phyloP scores from a whole-genome alignment of 2,797 vertebrate genomes.

The Chaetophractus vellerosus region DNA sequence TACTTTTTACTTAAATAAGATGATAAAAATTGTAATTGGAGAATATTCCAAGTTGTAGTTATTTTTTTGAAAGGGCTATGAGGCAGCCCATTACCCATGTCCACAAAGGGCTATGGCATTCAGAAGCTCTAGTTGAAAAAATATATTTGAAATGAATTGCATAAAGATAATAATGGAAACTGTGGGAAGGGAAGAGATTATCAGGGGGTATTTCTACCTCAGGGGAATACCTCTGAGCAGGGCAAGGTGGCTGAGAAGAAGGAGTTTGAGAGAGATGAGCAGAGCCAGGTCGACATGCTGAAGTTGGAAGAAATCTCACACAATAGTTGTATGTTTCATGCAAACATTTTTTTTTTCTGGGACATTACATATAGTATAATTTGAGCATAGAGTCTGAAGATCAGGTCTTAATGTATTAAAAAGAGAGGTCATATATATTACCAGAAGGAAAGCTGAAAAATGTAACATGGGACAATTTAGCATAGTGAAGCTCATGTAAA shows the following conservation, averaged over 20 bases:
- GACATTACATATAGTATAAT: not conserved
- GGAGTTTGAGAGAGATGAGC: not conserved
- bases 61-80: not conserved
- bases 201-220: not conserved
- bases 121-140: not conserved
- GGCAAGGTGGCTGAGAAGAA: not conserved
- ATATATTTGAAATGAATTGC: not conserved
- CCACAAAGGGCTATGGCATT: not conserved
- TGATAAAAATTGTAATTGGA: slow-evolving; percentile 1
- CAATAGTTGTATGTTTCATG: not conserved
- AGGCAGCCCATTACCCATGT: not conserved
- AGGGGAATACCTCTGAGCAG: not conserved
- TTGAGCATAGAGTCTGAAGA: not conserved
- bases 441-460: no score
- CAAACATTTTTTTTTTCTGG: not conserved
- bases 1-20: not conserved
- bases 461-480: no score
- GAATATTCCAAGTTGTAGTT: not conserved
- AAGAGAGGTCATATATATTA: not conserved
- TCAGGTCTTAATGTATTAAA: not conserved
- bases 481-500: no score
- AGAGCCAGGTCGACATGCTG: not conserved
- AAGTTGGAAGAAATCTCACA: not conserved
- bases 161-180: not conserved
- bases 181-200: no score